These are phyloP conservation scores for Casuarius casuarius DNA, from an alignment of 2,113 vertebrate genomes.

Conservation along the genomic window DNA sequence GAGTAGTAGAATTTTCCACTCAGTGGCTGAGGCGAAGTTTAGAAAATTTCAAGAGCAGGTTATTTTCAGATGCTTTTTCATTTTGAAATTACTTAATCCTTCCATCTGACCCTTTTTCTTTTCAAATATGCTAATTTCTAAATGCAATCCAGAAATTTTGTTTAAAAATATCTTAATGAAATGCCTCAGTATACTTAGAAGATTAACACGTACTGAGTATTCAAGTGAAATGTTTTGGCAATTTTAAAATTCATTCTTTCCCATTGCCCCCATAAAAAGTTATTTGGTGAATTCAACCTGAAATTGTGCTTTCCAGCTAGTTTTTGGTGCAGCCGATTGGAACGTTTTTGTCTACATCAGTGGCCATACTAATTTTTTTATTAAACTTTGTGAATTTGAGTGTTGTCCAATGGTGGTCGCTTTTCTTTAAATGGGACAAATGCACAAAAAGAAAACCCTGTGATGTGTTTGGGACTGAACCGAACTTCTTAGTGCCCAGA, in stretches of 20 bases:
- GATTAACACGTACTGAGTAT: neutral
- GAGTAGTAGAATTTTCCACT: neutral
- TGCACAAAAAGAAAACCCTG: neutral
- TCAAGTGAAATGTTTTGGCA: neutral
- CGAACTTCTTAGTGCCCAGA: neutral
- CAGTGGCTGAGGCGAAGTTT: neutral
- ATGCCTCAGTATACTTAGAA: neutral
- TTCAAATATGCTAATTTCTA: neutral
- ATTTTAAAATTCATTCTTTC: neutral
- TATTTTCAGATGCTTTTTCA: neutral
- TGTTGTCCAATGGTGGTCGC: too few relatives aligned
- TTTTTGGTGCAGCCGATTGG: neutral
- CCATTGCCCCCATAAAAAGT: neutral
- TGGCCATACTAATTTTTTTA: neutral
- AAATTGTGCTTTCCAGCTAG: neutral
- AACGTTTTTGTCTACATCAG: neutral
- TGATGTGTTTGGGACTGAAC: neutral
- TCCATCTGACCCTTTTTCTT: neutral
- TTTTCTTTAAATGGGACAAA: neutral
- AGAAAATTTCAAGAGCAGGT: neutral
- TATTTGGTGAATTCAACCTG: neutral
- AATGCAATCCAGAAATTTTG: neutral
- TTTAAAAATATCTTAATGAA: neutral
- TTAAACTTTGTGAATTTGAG: neutral
- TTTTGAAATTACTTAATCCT: neutral